phyloP scores from a whole-genome alignment of 2,113 vertebrate genomes.

The Illadopsis cleaveri region DNA sequence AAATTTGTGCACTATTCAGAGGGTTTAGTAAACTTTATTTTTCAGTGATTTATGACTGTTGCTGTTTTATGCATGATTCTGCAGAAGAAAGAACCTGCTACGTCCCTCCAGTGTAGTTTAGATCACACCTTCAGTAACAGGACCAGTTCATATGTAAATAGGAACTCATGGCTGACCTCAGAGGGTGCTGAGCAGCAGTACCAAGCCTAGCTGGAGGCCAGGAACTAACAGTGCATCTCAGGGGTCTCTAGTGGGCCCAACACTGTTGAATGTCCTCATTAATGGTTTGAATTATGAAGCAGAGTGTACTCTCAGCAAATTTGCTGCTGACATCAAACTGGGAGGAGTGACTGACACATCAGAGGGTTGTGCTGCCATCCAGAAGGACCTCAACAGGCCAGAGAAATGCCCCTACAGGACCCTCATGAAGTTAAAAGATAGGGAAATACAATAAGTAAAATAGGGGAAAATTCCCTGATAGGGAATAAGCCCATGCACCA shows the following conservation, averaged over 20 bases:
- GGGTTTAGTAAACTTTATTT: neutral
- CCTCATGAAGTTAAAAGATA: neutral
- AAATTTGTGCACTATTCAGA: neutral
- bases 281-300: neutral
- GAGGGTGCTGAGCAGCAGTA: neutral
- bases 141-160: neutral
- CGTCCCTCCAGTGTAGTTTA: neutral
- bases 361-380: neutral
- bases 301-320: neutral
- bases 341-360: neutral
- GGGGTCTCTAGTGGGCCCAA: neutral
- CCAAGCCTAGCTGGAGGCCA: neutral
- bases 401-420: neutral
- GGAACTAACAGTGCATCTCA: neutral
- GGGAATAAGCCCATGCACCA: neutral
- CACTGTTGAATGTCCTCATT: neutral
- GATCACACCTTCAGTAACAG: neutral
- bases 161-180: neutral
- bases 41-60: constrained; percentile 1
- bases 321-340: neutral
- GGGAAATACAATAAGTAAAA: neutral
- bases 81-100: neutral
- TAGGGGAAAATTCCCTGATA: neutral
- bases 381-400: neutral
- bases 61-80: neutral